Evolutionary conservation across 2,113 vertebrate genomes (phyloP), one percentile per base, ranked within the genome.

Genomic region (Tylochromis polylepis): DNA sequence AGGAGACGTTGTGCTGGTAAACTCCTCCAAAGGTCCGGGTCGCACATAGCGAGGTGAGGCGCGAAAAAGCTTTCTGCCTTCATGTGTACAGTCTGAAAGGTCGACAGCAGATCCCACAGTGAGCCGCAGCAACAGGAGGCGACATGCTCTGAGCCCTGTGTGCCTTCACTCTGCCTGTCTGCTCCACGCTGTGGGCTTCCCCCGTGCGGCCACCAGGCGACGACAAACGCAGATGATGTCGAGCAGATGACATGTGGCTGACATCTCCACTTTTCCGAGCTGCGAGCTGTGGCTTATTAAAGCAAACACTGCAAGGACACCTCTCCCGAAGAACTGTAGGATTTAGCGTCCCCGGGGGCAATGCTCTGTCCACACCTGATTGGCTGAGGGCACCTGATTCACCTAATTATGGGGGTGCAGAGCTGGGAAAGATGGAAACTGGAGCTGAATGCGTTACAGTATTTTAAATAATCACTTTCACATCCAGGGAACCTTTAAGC

Each of bases 71-170:
- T 72, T 2, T 67, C 80, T 27, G 89, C 79, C 83, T 27, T 93
- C 90, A 91, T 85, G 87, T 72, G 89, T 55, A 15, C 16, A 59
- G 87, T 4, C 87, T 82, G 91, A 93, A 93, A 94, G 93, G 93
- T 93, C 93, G 94, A 88, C 85, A 62, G 92, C 83, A 56, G 92
- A 92, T 85, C 92, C 90, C 89, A 88, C 93, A 87, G 90, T 85
- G 93, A 87, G 88, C 72, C 9, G 89, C 89, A 88, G 93, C 93
- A 89, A 93, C 93, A 88, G 93, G 91, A 94, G 93, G 89, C 87
- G 90, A 88, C 92, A 88, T 88, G 89, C 89, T 93, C 89, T 27
- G 79, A 86, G 88, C 84, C 65, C 85, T 14, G 87, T 75, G 84
- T 80, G 85, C 88, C 58, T 59, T 43, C 87, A 3, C 84, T 81